Percentiles rank a stretch among this genome's conserved stretches.
Evolutionary conservation across 2,113 vertebrate genomes (phyloP).

Genomic region (Numenius arquata): DNA sequence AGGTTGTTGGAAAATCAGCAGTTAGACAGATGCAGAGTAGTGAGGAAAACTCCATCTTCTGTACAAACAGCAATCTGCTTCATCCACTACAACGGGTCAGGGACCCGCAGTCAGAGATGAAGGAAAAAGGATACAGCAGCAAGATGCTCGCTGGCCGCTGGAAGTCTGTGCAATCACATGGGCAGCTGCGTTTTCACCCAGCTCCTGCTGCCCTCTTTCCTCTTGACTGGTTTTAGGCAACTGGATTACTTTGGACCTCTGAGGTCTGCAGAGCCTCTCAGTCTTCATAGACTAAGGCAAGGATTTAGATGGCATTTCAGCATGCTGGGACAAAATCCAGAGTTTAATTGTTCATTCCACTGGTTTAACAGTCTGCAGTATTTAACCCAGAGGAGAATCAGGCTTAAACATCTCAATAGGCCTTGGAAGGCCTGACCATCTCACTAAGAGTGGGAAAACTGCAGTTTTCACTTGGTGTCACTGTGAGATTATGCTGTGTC

Average conservation of each 20-base stretch:
- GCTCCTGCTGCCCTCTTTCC: background rate
- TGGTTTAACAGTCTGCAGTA: background rate
- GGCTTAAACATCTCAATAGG: background rate
- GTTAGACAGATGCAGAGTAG: background rate
- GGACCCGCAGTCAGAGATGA: background rate
- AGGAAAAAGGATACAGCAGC: background rate
- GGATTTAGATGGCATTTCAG: background rate
- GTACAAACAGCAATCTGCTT: background rate
- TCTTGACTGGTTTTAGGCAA: background rate
- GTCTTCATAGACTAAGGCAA: background rate
- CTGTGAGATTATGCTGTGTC: background rate
- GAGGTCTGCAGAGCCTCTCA: background rate
- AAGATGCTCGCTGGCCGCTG: background rate
- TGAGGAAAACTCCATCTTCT: background rate
- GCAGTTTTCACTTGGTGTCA: background rate
- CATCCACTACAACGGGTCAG: background rate
- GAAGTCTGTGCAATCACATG: background rate
- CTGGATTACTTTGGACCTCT: background rate
- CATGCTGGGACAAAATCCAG: background rate
- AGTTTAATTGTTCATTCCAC: background rate
- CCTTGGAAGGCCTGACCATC: background rate
- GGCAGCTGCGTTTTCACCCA: background rate
- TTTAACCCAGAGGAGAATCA: background rate
- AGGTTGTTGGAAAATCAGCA: background rate
- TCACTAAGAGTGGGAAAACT: background rate